Base-by-base conservation (phyloP, 2,797 vertebrate genomes). In the Tolypeutes matacus region DNA sequence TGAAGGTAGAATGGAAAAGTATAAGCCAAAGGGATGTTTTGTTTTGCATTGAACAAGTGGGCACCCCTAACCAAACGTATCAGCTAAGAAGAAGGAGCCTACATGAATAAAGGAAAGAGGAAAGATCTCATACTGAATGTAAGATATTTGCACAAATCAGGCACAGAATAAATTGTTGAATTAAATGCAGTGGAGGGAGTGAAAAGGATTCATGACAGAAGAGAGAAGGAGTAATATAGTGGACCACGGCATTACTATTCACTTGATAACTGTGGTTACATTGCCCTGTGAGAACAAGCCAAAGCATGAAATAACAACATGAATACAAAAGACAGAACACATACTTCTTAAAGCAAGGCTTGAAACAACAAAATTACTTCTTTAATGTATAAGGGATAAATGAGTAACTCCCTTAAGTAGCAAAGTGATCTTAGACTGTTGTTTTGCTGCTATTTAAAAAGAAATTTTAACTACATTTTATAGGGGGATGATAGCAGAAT, bases 201-300 rank as follows among this genome's bases (percentile, higher is more conserved):
- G 0, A n/a, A 76, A 46, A 31, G 3, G 7, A 82, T 73, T 69
- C 0, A 18, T 25, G n/a, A 18, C 9, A 64, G 7, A 69, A 86
- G 7, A 75, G 89, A 17, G 23, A 91, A 87, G 51, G 77, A 3
- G 5, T 58, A 4, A 60, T 60, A 42, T 1, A 53, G 3, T 73
- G 39, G 14, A 0, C 2, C 29, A 93, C 13, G 4, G 14, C 81
- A 58, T 64, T 72, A 34, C 0, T 0, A 72, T 11, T 69, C 12
- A 13, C 82, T 4, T 75, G 15, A 56, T 20, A 77, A 1, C 11
- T 72, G 1, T 60, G 36, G 42, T 34, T 36, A 39, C 2, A 53
- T 8, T 51, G 53, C n/a, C 2, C 5, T 21, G 1, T 34, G 14
- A 73, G 23, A 4, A 5, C 0, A 49, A 25, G 0, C 11, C 14